A percentile compares a stretch with the other conserved stretches of the same genome.
These are phyloP conservation scores for Limnothrissa miodon DNA, from an alignment of 2,113 vertebrate species.

Conservation along the genomic window DNA sequence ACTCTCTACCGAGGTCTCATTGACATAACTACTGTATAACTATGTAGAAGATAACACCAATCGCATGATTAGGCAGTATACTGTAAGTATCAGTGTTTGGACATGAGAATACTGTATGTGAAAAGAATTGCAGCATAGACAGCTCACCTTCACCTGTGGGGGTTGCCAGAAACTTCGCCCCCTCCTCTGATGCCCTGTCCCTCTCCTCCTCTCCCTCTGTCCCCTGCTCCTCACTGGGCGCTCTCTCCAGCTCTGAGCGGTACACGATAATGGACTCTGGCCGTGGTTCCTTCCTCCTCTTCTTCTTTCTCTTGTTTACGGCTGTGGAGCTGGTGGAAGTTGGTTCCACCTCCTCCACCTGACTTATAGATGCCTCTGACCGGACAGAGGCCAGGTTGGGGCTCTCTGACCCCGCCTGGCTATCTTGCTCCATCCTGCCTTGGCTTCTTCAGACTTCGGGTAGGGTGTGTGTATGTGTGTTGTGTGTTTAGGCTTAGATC, in stretches of 20 bases:
- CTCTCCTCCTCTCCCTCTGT: slow-evolving; percentile 77
- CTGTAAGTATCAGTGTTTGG: no score
- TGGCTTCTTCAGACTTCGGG: not conserved
- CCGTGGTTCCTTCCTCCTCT: slow-evolving; percentile 84
- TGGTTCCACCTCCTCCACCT: slow-evolving; percentile 76
- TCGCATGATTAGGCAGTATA: no score
- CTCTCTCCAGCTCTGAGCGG: slow-evolving; percentile 82
- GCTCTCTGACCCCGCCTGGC: slow-evolving; percentile 64
- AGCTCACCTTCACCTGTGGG: slow-evolving; percentile 79
- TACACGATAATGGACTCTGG: slow-evolving; percentile 95
- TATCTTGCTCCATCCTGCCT: slow-evolving; percentile 64
- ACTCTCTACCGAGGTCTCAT: no score
- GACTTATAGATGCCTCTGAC: slow-evolving; percentile 63
- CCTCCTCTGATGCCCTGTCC: slow-evolving; percentile 82
- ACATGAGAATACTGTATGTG: not conserved
- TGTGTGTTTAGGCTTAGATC: not conserved
- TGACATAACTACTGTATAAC: no score
- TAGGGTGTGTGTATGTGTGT: not conserved
- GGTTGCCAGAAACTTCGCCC: slow-evolving; percentile 85
- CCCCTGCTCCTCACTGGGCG: slow-evolving; percentile 74
- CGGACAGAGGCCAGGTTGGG: slow-evolving; percentile 66
- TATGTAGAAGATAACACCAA: no score
- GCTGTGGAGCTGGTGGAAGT: slow-evolving; percentile 70
- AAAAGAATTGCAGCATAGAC: not conserved
- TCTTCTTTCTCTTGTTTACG: slow-evolving; percentile 72